These are phyloP conservation scores for Aldabrachelys gigantea DNA, from an alignment of 2,113 vertebrate genomes.

Conservation along the genomic window DNA sequence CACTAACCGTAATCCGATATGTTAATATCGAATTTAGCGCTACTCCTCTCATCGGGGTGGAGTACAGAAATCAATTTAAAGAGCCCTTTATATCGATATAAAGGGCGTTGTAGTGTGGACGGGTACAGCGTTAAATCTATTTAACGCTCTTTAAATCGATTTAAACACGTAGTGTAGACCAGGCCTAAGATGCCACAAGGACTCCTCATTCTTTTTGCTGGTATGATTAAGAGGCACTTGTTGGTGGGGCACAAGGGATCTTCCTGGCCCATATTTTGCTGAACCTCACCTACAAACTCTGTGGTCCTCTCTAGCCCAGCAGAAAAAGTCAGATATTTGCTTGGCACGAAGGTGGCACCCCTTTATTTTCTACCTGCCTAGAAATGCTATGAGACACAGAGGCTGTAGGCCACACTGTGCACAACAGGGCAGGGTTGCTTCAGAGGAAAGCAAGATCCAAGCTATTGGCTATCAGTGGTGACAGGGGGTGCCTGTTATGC, in stretches of 20 bases:
- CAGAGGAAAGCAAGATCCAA: not conserved
- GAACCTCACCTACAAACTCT: not conserved
- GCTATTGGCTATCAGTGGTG: not conserved
- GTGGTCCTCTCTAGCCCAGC: not conserved
- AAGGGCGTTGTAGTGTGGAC: no score
- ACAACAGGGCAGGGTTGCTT: not conserved
- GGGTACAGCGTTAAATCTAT: no score
- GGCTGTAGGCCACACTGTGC: not conserved
- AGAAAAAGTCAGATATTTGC: not conserved
- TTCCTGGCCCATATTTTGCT: accelerated
- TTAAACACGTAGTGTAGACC: no score
- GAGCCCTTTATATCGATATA: no score
- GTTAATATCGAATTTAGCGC: no score
- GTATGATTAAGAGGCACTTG: not conserved
- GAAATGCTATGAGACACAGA: not conserved
- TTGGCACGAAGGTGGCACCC: not conserved
- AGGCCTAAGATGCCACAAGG: no score
- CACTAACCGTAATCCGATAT: no score
- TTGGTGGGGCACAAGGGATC: not conserved
- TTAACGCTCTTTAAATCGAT: no score
- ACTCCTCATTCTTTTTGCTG: no score
- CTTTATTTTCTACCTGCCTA: not conserved
- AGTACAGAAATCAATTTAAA: no score
- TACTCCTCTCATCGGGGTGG: no score
- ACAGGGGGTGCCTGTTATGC: not conserved